Conservation (phyloP, 2,113 vertebrate species). For the Phycodurus eques region DNA sequence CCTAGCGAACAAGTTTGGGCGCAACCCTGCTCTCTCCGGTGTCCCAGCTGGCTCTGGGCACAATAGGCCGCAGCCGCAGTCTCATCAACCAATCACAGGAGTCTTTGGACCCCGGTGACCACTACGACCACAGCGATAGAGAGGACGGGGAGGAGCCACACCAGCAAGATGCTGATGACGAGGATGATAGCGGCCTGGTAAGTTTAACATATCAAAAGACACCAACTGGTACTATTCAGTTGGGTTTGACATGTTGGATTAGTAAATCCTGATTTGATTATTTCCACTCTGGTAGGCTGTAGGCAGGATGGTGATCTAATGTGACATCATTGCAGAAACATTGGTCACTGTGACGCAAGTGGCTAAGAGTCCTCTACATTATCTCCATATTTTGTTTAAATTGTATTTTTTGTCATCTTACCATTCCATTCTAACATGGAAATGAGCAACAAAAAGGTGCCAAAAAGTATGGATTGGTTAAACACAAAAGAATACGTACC, state of each 20-base stretch:
- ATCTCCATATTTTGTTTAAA: too few relatives aligned
- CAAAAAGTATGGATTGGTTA: too few relatives aligned
- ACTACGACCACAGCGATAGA: constrained; percentile 76
- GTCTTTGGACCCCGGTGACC: constrained; percentile 73
- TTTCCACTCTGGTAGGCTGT: too few relatives aligned
- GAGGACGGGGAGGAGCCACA: constrained; percentile 69
- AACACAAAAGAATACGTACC: too few relatives aligned
- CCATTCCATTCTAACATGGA: too few relatives aligned
- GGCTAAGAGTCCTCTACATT: too few relatives aligned
- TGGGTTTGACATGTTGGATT: neutral
- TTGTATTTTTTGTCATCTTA: too few relatives aligned
- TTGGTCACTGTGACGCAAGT: too few relatives aligned
- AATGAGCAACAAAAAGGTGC: too few relatives aligned
- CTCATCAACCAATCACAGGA: constrained; percentile 78
- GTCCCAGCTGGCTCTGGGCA: constrained; percentile 74
- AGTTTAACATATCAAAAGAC: constrained; percentile 10
- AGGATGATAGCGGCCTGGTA: constrained; percentile 80
- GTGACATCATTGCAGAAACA: too few relatives aligned
- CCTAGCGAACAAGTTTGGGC: constrained; percentile 74
- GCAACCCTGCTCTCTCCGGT: constrained; percentile 74
- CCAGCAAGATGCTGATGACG: constrained; percentile 81
- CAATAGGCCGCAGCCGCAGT: constrained; percentile 75
- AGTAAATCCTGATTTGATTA: neutral
- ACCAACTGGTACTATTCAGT: neutral
- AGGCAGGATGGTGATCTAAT: too few relatives aligned